A percentile compares a stretch with the other conserved stretches of the same genome.
These are phyloP conservation scores for Eira barbara DNA, from an alignment of 2,113 vertebrate genomes.

Conservation along the genomic window DNA sequence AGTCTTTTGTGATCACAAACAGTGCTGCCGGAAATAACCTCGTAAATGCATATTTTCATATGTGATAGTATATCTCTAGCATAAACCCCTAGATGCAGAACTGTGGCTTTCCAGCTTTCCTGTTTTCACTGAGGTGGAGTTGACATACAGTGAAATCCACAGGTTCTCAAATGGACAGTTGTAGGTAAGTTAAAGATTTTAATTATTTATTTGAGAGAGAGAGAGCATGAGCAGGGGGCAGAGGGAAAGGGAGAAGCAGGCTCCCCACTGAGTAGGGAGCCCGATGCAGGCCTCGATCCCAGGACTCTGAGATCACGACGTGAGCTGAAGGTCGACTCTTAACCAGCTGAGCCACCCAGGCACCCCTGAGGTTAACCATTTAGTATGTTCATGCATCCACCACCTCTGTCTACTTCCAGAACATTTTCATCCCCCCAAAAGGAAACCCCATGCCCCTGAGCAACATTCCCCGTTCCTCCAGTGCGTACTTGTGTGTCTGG, in stretches of 20 bases:
- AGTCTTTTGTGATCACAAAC: slow-evolving; percentile 42
- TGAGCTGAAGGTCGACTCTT: neutral
- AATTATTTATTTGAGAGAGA: neutral
- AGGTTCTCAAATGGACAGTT: neutral
- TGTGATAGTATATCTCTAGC: neutral
- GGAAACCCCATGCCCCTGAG: neutral
- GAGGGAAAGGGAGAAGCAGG: too few species aligned
- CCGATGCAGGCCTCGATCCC: neutral
- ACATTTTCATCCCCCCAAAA: neutral
- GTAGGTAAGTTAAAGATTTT: rapidly evolving
- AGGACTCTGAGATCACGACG: neutral
- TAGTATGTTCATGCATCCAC: neutral
- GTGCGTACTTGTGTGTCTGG: neutral
- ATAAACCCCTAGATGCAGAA: neutral
- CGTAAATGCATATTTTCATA: neutral
- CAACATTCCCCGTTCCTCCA: neutral
- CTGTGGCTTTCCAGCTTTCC: neutral
- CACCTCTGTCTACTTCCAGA: neutral
- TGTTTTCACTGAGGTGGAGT: neutral
- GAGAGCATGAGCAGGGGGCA: too few species aligned
- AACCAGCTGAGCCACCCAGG: neutral
- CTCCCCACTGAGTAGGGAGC: neutral
- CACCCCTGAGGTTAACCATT: neutral
- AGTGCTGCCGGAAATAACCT: slow-evolving; percentile 58
- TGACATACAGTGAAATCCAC: neutral